Evolutionary conservation across 2,888 invertebrate genomes (phyloP).

Genomic region (Diplolepis rosae): DNA sequence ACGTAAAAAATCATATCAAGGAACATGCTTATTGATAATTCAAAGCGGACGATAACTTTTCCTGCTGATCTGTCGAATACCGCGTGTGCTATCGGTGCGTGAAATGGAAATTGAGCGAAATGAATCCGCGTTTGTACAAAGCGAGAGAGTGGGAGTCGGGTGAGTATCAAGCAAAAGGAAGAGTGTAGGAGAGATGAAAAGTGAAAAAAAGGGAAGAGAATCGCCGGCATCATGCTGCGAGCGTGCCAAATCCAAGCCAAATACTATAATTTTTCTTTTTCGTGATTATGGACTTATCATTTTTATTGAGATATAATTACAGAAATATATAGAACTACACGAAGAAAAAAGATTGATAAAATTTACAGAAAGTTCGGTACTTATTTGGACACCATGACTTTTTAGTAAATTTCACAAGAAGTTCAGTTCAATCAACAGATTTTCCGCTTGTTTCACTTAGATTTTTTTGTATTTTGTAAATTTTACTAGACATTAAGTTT

Average conservation of each 20-base stretch:
- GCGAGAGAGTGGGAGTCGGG: conserved; percentile 39
- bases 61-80: conserved; percentile 60
- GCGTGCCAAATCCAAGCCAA: conserved; percentile 62
- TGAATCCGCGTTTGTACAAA: conserved; percentile 58
- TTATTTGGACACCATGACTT: too few species aligned
- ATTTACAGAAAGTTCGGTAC: too few species aligned
- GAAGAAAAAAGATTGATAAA: too few species aligned
- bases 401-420: too few species aligned
- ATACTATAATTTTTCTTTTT: conserved; percentile 58
- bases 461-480: too few species aligned
- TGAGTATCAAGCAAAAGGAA: conserved; percentile 40
- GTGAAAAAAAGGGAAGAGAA: conserved; percentile 32
- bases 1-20: conserved; percentile 45
- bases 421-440: too few species aligned
- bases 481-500: too few species aligned
- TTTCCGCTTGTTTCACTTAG: too few species aligned
- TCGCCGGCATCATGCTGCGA: conserved; percentile 41
- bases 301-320: too few species aligned
- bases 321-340: too few species aligned
- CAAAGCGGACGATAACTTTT: conserved; percentile 66
- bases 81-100: conserved; percentile 63
- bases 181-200: conserved; percentile 38
- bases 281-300: conserved; percentile 11
- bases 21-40: conserved; percentile 58
- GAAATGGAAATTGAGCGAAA: conserved; percentile 70